Evolutionary conservation across 2,888 invertebrate species (phyloP), one percentile per base, ranked within the genome.

Genomic region (Saturnia japonica): DNA sequence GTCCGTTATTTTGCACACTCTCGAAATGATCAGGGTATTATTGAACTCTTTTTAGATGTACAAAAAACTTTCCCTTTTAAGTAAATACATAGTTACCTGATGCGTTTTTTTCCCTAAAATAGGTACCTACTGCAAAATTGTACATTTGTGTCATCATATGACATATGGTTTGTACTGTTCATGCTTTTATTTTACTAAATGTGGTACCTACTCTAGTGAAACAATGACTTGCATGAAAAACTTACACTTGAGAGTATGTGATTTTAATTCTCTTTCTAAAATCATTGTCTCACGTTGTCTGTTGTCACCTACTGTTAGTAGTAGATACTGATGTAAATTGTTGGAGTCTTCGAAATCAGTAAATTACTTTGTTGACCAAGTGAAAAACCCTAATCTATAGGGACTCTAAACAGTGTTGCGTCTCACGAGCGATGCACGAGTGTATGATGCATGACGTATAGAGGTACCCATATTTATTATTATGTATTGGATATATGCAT

Each of bases 1-100:
- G 85, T 87, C 90, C 93, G 93, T 91, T 93, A 91, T 77, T 72
- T 76, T 72, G 79, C 78, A 81, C 84, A 80, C 82, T 83, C 81
- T 85, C 81, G 64, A 78, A 82, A 84, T 82, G 83, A 82, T 80
- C 83, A 86, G 82, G 78, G 83, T 85, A 82, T 91, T 90, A 88
- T 86, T 74, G 76, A 87, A 86, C 83, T 85, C 85, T 88, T 90
- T 92, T 88, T 84, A 74, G 69, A 68, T 69, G 71, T 68, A 68
- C 75, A 82, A 88, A 81, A 91, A 87, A 87, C 75, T 72, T 82
- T 77, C 82, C 85, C 87, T 82, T 82, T 85, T 83, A 76, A 75
- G 76, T 54, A 22, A 64, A n/a, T n/a, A n/a, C n/a, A n/a, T 64
- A 4, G 80, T 76, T 80, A 83, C 78, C 80, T 80, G 82, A 78